A percentile compares a stretch with the other conserved stretches of the same genome.
Conservation (phyloP, 30 jellyfish, hydroid and myxozoan genomes). For the Hydractinia symbiolongicarpus region DNA sequence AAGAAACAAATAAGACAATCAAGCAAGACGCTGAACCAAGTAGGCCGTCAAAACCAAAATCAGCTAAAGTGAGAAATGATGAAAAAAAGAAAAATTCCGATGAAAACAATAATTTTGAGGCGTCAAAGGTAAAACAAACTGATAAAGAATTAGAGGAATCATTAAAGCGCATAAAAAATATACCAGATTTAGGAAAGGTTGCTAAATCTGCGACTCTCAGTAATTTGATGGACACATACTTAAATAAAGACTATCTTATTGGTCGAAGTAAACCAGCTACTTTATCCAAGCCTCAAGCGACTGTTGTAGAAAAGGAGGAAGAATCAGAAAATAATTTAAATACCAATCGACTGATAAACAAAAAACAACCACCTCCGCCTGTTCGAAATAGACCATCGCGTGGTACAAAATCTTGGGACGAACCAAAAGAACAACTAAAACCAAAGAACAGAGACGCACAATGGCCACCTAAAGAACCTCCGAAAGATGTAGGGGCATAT, state of each 20-base stretch:
- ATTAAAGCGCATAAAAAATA: background rate
- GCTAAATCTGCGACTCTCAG: slow-evolving; percentile 4
- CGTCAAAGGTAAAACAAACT: background rate
- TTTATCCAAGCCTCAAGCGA: background rate
- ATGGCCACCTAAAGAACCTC: slow-evolving; percentile 54
- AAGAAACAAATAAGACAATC: background rate
- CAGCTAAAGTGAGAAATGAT: background rate
- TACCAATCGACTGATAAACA: background rate
- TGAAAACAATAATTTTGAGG: background rate
- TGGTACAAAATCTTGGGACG: slow-evolving; percentile 20
- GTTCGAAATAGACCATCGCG: slow-evolving; percentile 7
- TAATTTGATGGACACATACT: slow-evolving; percentile 25
- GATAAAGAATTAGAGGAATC: background rate
- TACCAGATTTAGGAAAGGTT: background rate
- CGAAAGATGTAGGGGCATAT: slow-evolving; percentile 75
- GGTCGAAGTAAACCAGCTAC: background rate
- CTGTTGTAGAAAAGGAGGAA: background rate
- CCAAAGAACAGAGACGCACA: slow-evolving; percentile 2
- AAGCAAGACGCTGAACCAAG: background rate
- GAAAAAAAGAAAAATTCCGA: background rate
- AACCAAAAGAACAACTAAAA: slow-evolving; percentile 17
- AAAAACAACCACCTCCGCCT: slow-evolving; percentile 33
- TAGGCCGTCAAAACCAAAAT: background rate
- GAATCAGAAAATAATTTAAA: slow-evolving; percentile 1
- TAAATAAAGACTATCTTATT: slow-evolving; percentile 11